Base-by-base conservation (phyloP, 2,888 invertebrate genomes). In the Stramonita haemastoma region DNA sequence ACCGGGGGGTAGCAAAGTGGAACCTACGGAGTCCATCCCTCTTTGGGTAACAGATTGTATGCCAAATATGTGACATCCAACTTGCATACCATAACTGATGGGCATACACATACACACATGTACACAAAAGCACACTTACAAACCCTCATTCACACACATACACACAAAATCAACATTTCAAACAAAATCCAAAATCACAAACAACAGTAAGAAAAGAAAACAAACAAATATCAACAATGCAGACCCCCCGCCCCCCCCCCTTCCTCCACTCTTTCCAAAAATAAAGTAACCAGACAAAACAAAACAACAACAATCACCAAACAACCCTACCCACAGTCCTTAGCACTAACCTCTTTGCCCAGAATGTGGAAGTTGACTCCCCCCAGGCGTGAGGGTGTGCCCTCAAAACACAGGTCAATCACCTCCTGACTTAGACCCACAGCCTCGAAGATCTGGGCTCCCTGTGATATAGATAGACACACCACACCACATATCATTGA, bases 401-500 rank as follows among this genome's bases (percentile, higher is more conserved):
- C 97, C 96, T 97, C 93, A 96, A 99, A 99, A 96, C 99, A 99
- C 94, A 98, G 98, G 90, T 99, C 98, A 91, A 99, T 97, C 0
- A 99, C 98, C 94, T 99, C 99, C 90, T 98, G 97, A 77, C 98
- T 97, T 86, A 99, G 96, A 0, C 99, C 99, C 19, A 99, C 99
- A 0, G 99, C 99, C 96, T 99, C 99, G 95, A 99, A 99, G 94
- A 99, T 99, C 96, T 99, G 99, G 0, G 99, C 99, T 92, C 99
- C 98, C 96, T 96, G 93, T 56, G 32, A 73, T 22, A 86, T 13
- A 81, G 8, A 36, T 17, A 13, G 77, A 15, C 19, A 87, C 46
- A 46, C 46, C 8, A 46, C 46, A 46, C 46, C 46, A 46, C 46
- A 46, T 8, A 46, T 46, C 46, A 46, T 8, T 5, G 46, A 46